phyloP scores from a whole-genome alignment of 2,888 invertebrate genomes.

The Macrophya alboannulata region DNA sequence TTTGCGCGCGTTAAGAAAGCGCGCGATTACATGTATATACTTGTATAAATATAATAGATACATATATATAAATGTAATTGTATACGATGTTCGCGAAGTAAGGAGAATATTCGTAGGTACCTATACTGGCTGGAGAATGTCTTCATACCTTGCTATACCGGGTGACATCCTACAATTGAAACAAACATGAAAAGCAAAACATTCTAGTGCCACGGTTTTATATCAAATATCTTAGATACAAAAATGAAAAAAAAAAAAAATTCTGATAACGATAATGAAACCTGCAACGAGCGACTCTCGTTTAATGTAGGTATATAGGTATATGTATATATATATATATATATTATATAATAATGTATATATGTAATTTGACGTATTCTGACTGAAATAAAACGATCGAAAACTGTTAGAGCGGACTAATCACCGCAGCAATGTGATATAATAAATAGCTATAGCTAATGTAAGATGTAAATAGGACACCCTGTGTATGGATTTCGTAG shows the following conservation, averaged over 20 bases:
- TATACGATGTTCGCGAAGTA: constrained; percentile 11
- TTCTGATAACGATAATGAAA: too few species aligned
- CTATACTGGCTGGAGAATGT: neutral
- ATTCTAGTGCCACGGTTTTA: too few species aligned
- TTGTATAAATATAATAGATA: neutral
- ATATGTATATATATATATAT: too few species aligned
- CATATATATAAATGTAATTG: constrained; percentile 1
- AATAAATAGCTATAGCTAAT: neutral
- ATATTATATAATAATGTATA: too few species aligned
- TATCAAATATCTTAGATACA: neutral
- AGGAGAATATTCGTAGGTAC: neutral
- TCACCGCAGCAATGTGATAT: neutral
- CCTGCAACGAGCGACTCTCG: too few species aligned
- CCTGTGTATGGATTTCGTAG: neutral
- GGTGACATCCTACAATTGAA: neutral
- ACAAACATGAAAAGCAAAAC: too few species aligned
- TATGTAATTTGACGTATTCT: too few species aligned
- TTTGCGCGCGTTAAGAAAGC: neutral
- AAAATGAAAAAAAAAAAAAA: neutral
- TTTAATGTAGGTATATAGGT: too few species aligned
- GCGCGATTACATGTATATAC: neutral
- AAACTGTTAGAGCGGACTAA: too few species aligned
- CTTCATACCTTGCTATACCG: constrained; percentile 7
- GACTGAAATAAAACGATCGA: too few species aligned
- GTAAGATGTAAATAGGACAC: neutral